Base-by-base conservation (phyloP, 2,888 invertebrate genomes). In the Megastigmus dorsalis region DNA sequence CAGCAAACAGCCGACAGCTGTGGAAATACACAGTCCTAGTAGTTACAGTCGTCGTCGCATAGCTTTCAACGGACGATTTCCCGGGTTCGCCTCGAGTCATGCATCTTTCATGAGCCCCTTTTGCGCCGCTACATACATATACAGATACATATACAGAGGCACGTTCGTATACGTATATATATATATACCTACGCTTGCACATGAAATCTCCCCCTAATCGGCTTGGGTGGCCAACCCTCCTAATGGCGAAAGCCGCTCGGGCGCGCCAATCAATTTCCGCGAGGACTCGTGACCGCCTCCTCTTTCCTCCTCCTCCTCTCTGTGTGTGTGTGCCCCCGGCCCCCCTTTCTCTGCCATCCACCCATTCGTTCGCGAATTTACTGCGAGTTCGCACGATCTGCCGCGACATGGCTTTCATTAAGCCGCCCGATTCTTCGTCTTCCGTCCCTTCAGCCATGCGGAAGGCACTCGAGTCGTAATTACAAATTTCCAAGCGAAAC, bases 31-130 rank as follows among this genome's bases (percentile, higher is more conserved):
- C 3, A 13, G 41, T 15, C 30, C 38, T 4, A 20, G 36, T 9
- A 38, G 23, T 23, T 43, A 60, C 41, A 18, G n/a, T n/a, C n/a
- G n/a, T n/a, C n/a, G n/a, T n/a, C 36, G 48, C 18, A 10, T 28
- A 23, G 18, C 45, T 36, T 63, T 55, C 45, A 54, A 50, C 70
- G 48, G 30, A 23, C 63, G 48, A 63, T 71, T 63, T 71, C 36
- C 43, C 62, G 50, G 33, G 57, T 55, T 41, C 65, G 65, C 18
- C 57, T 41, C 10, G 10, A 4, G 30, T 59, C 74, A 74, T 74
- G 74, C 74, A 74, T 74, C 52, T 65, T 74, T 74, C 74, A 74
- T 74, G 69, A 74, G 65, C 9, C 59, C n/a, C n/a, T n/a, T n/a
- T n/a, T n/a, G n/a, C n/a, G n/a, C n/a, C n/a, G n/a, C n/a, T n/a